Base-by-base conservation (phyloP, 2,797 vertebrate genomes). In the Mionectes olivaceus region DNA sequence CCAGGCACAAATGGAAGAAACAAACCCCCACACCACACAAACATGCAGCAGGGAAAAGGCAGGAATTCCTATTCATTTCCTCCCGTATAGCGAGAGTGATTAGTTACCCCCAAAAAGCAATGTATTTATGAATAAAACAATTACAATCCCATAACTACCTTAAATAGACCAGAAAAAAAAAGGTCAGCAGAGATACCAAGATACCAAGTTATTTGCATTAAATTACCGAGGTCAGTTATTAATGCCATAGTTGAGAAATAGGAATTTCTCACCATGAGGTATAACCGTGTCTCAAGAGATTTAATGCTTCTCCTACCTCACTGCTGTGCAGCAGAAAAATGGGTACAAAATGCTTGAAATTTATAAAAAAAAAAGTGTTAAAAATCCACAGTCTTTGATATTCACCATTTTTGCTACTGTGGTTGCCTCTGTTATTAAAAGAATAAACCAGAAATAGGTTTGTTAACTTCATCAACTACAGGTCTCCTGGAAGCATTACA, bases 1-100 rank as follows among this genome's bases (percentile, higher is more conserved):
- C 90, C 82, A 44, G 85, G 75, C 80, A 90, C 69, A 91, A 83
- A 89, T 76, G 76, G 47, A 32, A 88, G 80, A 85, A 95, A 88
- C 88, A 87, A 93, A 82, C 86, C 90, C 93, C 92, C 81, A 89
- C 92, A n/a, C 67, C 33, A 49, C 2, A 47, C 52, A 82, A 70
- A 88, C 32, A 21, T 0, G n/a, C n/a, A 64, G 37, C 1, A 1
- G 39, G 79, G 57, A 67, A 80, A 79, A 71, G 28, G 55, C 7
- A 90, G 37, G 52, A 85, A 93, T 59, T 63, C 0, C 0, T 50
- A 15, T 65, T 22, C n/a, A 67, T 69, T 63, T 87, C 77, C 57
- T 70, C 47, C 4, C 1, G 33, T 30, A 59, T 12, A 37, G 7
- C 23, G 43, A 21, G 70, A 83, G 43, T 9, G 53, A 93, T 46